Base-by-base conservation (phyloP, 2,113 vertebrate genomes). In the Oreotrochilus melanogaster region DNA sequence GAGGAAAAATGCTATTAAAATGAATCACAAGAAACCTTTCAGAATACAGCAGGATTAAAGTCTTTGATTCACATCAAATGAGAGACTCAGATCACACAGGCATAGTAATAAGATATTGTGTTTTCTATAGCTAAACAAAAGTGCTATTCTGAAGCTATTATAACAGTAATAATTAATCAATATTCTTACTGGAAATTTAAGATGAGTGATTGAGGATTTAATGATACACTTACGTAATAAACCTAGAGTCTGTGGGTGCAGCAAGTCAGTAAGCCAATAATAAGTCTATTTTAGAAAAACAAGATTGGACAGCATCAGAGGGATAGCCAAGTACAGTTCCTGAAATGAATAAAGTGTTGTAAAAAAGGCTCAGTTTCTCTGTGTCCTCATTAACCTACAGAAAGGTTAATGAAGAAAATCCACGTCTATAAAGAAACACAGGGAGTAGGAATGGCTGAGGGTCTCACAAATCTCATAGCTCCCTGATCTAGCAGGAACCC, bases 141-240 rank as follows among this genome's bases (percentile, higher is more conserved):
- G 27, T 42, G 74, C 73, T 60, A 23, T 66, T 93, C 80, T 30
- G 39, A 92, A 94, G 37, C 51, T 75, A 85, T 87, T 81, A 51
- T 73, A 86, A 85, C 69, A 92, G 88, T 83, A 79, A 96, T 93
- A 94, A 94, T 80, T 93, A 90, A 95, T 94, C 56, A 95, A 78
- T 47, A 65, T 28, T 42, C 39, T 82, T 87, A 89, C 43, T 92
- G 61, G 88, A 95, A 94, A 84, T 88, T 92, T 85, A 84, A 92
- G 43, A 88, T 80, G 81, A 66, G 27, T 73, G 95, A 84, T 45
- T 60, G 78, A 96, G 86, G 58, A 90, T 89, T 95, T 96, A 96
- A 69, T 64, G 14, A 86, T 71, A 93, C 30, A 74, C 39, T 84
- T 85, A 76, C 74, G 35, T 94, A 57, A 57, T 45, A 95, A 70